Conservation (phyloP, 1,140 invertebrate species). For the Aphaenogaster rudis region DNA sequence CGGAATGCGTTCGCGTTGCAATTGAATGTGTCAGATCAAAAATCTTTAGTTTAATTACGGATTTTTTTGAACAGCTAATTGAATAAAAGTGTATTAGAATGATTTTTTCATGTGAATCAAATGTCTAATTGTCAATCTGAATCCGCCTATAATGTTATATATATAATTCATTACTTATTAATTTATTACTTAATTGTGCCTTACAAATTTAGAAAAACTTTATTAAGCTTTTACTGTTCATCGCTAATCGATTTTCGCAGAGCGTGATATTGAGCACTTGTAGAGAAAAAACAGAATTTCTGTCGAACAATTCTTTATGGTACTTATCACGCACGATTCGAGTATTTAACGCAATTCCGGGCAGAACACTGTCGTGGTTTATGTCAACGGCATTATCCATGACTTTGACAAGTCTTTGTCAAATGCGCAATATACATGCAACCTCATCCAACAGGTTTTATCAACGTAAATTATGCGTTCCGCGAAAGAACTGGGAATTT, state of each 20-base stretch:
- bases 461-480: constrained; percentile 22
- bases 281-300: not conserved
- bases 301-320: not conserved
- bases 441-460: constrained; percentile 17
- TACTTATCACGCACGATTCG: not conserved
- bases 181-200: not conserved
- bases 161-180: not conserved
- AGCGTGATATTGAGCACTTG: not conserved
- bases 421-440: not conserved
- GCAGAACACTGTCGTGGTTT: not conserved
- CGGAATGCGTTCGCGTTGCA: constrained; percentile 9
- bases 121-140: not conserved
- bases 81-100: not conserved
- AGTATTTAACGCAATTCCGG: not conserved
- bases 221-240: not conserved
- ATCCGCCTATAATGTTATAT: not conserved
- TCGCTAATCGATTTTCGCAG: not conserved
- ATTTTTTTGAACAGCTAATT: not conserved
- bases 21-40: not conserved
- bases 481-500: constrained; percentile 23
- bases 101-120: not conserved
- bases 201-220: not conserved
- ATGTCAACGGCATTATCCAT: not conserved
- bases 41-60: not conserved
- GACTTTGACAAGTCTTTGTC: not conserved